These are phyloP conservation scores for Ammospiza maritima DNA, from an alignment of 2,797 vertebrate genomes.

Conservation along the genomic window DNA sequence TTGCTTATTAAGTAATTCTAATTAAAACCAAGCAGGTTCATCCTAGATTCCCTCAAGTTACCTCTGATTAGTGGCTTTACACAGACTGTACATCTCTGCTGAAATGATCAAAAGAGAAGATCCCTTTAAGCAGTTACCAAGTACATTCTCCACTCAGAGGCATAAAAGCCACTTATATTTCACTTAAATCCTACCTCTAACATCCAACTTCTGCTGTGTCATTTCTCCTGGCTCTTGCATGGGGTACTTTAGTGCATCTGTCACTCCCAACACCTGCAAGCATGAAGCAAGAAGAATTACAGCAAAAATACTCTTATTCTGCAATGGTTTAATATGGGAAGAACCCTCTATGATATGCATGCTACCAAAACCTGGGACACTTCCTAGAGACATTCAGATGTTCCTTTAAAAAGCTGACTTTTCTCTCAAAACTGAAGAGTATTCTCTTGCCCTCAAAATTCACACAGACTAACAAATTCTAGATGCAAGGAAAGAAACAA, in stretches of 20 bases:
- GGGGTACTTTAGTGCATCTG: neutral
- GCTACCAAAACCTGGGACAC: neutral
- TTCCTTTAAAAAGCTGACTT: neutral
- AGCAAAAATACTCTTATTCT: neutral
- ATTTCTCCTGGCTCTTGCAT: neutral
- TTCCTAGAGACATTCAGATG: neutral
- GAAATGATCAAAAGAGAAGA: slow-evolving; percentile 18
- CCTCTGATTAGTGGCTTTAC: neutral
- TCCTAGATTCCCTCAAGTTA: neutral
- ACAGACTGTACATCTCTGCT: neutral
- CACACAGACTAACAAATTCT: neutral
- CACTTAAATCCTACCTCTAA: neutral
- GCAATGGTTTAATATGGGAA: neutral
- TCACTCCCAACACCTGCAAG: neutral
- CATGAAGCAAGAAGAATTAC: neutral
- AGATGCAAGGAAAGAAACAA: neutral
- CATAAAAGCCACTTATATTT: neutral
- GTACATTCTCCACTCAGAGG: neutral
- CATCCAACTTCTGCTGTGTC: neutral
- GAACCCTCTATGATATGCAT: rapidly evolving
- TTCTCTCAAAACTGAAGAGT: neutral
- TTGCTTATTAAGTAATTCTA: neutral
- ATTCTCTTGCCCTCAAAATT: neutral
- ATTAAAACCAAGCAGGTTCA: neutral
- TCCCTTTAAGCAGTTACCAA: neutral